Percentiles rank a stretch among this genome's conserved stretches.
These are phyloP conservation scores for Labeo calbasu DNA, from an alignment of 2,797 vertebrate species.

Conservation along the genomic window DNA sequence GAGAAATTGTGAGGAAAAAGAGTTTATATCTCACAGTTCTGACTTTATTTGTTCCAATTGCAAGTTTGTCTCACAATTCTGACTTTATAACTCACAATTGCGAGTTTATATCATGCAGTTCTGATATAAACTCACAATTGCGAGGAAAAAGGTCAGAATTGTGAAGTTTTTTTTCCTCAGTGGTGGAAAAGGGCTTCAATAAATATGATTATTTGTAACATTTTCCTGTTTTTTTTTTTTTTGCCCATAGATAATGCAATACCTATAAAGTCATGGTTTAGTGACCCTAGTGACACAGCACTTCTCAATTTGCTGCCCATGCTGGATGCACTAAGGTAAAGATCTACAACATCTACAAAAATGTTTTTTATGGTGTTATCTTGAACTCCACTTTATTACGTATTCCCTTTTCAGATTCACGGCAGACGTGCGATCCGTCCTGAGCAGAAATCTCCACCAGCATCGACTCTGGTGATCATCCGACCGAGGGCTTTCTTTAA, in stretches of 20 bases:
- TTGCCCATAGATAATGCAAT: conserved; percentile 80
- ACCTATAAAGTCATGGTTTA: conserved; percentile 87
- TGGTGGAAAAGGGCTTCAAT: neutral
- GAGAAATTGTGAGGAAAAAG: too few species aligned
- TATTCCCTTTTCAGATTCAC: conserved; percentile 82
- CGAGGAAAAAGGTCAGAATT: too few species aligned
- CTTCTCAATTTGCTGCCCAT: conserved; percentile 84
- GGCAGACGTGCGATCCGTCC: conserved; percentile 91
- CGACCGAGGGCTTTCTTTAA: conserved; percentile 13
- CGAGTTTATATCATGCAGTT: too few species aligned
- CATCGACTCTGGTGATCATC: conserved; percentile 91
- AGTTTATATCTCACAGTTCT: too few species aligned
- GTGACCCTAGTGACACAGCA: conserved; percentile 84
- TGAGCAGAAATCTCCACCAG: conserved; percentile 94
- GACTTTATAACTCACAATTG: too few species aligned
- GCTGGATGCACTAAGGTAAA: conserved; percentile 83
- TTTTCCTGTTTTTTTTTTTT: neutral
- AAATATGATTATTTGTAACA: neutral
- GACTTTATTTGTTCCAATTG: too few species aligned
- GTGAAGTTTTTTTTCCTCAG: neutral
- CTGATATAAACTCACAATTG: too few species aligned
- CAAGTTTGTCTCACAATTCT: too few species aligned
- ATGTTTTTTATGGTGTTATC: too few species aligned
- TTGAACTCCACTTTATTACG: neutral
- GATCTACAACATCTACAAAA: neutral